Evolutionary conservation across 2,113 vertebrate genomes (phyloP), one percentile per base, ranked within the genome.

Genomic region (Malurus alboscapulatus): DNA sequence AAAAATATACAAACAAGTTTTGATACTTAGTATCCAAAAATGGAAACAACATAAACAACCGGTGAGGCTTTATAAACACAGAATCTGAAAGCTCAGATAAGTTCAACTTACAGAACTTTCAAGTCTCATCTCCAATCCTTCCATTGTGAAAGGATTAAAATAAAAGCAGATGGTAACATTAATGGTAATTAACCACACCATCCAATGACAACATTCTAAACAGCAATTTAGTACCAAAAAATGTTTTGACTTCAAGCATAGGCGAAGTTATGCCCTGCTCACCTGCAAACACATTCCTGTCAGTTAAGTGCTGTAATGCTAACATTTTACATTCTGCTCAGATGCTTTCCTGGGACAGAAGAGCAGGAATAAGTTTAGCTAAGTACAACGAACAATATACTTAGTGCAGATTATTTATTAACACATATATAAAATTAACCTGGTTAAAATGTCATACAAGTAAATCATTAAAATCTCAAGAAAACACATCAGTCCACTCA

Each of bases 31-130:
- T 62, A 79, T 20, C 26, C 14, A 71, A 47, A n/a, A 71, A 2
- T 1, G 50, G 26, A 4, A 87, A 57, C 0, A 90, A 76, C 0
- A 15, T 9, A 36, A 58, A 18, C 18, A 22, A 34, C 17, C 2
- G 19, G 0, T 14, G 48, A 0, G 0, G 18, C 38, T 74, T 42
- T 13, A 53, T 16, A 67, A 30, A 51, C 4, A 38, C 0, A 54
- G 24, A 84, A 22, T 12, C 32, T 6, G 19, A 71, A 92, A 22
- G 14, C 40, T 14, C 7, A 72, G 65, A 16, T 16, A 79, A 74
- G 47, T 8, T 1, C 16, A 84, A 73, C 61, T 82, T 22, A 68
- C 13, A 53, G 17, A 79, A 91, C 11, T 75, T 74, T 6, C 25
- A 57, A 51, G 18, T 36, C 17, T 63, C 19, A 34, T 40, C 19